These are phyloP conservation scores for Rugalucina vietnamica DNA, from an alignment of 2,888 invertebrate genomes.

Conservation along the genomic window DNA sequence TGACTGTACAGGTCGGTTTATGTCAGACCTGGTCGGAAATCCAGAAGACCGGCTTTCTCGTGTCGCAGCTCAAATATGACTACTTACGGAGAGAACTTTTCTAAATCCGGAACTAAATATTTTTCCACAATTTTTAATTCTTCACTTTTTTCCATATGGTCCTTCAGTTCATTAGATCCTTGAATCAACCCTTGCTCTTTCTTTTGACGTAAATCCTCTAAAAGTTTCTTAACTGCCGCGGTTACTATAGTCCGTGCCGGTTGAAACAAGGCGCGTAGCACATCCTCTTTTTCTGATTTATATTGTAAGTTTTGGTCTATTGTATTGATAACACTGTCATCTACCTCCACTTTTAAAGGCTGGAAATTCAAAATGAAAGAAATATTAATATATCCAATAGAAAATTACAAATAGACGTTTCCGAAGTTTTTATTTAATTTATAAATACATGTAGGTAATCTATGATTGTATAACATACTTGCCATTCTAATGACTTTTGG, in stretches of 20 bases:
- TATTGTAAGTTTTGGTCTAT: conserved; percentile 91
- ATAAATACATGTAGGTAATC: no score
- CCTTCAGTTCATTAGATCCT: conserved; percentile 89
- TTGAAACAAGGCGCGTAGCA: conserved; percentile 92
- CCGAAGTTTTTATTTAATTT: background rate
- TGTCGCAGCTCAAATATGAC: no score
- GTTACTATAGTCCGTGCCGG: conserved; percentile 93
- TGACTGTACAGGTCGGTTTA: no score
- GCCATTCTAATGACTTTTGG: no score
- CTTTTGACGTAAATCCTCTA: conserved; percentile 90
- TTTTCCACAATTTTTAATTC: conserved; percentile 91
- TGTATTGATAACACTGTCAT: conserved; percentile 88
- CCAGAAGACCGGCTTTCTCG: no score
- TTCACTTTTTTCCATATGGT: conserved; percentile 88
- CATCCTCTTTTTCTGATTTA: conserved; percentile 95
- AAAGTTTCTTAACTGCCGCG: conserved; percentile 91
- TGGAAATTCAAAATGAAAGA: conserved; percentile 83
- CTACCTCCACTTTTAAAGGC: conserved; percentile 92
- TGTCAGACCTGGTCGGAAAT: no score
- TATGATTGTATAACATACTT: no score
- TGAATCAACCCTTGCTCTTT: conserved; percentile 89
- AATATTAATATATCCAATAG: background rate
- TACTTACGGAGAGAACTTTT: conserved; percentile 82
- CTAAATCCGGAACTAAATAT: conserved; percentile 89
- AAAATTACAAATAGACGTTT: background rate